These are phyloP conservation scores for Xestobium rufovillosum DNA, from an alignment of 2,888 invertebrate genomes.

Conservation along the genomic window DNA sequence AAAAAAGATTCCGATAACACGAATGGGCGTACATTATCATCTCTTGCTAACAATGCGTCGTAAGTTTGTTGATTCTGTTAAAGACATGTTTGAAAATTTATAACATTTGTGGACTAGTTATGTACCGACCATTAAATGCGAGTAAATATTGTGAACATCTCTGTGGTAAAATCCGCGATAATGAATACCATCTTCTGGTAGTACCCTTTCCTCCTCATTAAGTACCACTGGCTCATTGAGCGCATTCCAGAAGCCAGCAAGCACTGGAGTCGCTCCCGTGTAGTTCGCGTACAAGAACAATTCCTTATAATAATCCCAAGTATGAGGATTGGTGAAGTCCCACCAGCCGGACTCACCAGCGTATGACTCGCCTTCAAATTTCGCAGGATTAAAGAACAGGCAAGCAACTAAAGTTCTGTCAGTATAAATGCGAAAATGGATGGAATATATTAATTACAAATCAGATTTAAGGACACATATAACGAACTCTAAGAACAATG, in stretches of 20 bases:
- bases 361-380: too few species aligned
- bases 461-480: too few species aligned
- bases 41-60: slow-evolving; percentile 50
- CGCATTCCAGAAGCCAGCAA: slow-evolving; percentile 93
- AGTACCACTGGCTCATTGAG: slow-evolving; percentile 99
- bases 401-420: too few species aligned
- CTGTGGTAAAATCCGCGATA: slow-evolving; percentile 73
- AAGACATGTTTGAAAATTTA: too few species aligned
- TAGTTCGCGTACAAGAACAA: slow-evolving; percentile 59
- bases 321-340: slow-evolving; percentile 84
- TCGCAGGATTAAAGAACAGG: too few species aligned
- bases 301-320: slow-evolving; percentile 70
- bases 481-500: too few species aligned
- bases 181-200: slow-evolving; percentile 87
- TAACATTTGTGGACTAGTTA: too few species aligned
- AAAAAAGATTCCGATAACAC: slow-evolving; percentile 83
- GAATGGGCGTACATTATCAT: slow-evolving; percentile 74
- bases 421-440: too few species aligned
- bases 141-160: slow-evolving; percentile 92
- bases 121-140: slow-evolving; percentile 48
- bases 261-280: slow-evolving; percentile 56
- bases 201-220: slow-evolving; percentile 70
- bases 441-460: too few species aligned
- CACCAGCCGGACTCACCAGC: too few species aligned
- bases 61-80: too few species aligned